These are phyloP conservation scores for Theropithecus gelada DNA, from an alignment of 2,113 vertebrate species.

Conservation along the genomic window DNA sequence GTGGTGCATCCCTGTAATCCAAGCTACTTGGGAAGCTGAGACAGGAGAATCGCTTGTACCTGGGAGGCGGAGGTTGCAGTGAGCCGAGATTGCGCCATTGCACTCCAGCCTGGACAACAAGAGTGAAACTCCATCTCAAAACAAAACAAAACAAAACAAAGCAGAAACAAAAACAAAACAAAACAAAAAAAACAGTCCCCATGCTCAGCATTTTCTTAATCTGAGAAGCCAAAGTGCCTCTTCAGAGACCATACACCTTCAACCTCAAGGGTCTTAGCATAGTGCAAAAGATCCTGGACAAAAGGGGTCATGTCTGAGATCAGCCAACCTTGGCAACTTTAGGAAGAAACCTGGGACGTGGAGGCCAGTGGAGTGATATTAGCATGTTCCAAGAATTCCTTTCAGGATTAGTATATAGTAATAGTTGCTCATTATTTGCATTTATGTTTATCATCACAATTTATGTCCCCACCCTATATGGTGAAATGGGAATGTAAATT, in stretches of 20 bases:
- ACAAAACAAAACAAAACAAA: too few species aligned
- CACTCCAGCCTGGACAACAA: too few species aligned
- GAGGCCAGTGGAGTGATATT: not conserved
- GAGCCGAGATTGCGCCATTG: too few species aligned
- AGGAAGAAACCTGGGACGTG: not conserved
- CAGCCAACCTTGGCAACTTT: not conserved
- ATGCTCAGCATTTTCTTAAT: not conserved
- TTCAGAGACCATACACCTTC: not conserved
- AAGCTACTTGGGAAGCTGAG: too few species aligned
- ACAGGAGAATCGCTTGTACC: too few species aligned
- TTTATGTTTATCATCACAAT: not conserved
- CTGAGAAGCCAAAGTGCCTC: not conserved
- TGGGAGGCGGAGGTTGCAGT: too few species aligned
- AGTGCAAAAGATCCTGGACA: not conserved
- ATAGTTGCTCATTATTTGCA: not conserved
- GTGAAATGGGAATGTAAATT: not conserved
- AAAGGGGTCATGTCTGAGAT: not conserved
- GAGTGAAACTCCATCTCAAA: too few species aligned
- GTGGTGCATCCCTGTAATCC: too few species aligned
- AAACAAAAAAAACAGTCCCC: too few species aligned
- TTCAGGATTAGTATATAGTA: fast-evolving
- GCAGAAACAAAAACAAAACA: too few species aligned
- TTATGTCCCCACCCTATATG: not conserved
- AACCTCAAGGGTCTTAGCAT: fast-evolving
- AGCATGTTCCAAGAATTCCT: not conserved